Conservation (phyloP, 2,888 invertebrate genomes). For the Trachelus troglodyta region DNA sequence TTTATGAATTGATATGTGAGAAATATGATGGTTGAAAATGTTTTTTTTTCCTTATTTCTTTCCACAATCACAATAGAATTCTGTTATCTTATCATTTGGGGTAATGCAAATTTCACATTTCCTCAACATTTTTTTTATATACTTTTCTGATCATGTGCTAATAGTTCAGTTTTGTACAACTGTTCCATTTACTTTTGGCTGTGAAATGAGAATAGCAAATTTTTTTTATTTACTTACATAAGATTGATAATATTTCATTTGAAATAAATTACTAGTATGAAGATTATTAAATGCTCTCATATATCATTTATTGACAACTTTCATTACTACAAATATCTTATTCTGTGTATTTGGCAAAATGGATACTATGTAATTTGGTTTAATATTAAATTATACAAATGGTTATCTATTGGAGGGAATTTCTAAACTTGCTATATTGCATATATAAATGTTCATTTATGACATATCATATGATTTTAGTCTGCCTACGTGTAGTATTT, state of each 20-base stretch:
- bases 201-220: neutral
- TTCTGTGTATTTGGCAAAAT: neutral
- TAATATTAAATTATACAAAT: neutral
- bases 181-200: neutral
- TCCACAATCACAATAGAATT: neutral
- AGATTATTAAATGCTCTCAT: too few species aligned
- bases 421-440: neutral
- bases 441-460: too few species aligned
- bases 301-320: too few species aligned
- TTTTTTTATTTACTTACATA: neutral
- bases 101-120: neutral
- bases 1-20: neutral
- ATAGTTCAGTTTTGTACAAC: neutral
- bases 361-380: neutral
- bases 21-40: neutral
- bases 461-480: too few species aligned
- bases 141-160: neutral
- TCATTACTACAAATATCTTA: neutral
- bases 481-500: too few species aligned
- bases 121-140: neutral
- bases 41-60: neutral
- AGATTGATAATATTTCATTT: neutral
- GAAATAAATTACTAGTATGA: too few species aligned
- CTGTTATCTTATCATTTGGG: neutral
- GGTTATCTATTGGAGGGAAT: neutral